Evolutionary conservation across 2,888 invertebrate genomes (phyloP).

Genomic region (Pandemis cinnamomeana): DNA sequence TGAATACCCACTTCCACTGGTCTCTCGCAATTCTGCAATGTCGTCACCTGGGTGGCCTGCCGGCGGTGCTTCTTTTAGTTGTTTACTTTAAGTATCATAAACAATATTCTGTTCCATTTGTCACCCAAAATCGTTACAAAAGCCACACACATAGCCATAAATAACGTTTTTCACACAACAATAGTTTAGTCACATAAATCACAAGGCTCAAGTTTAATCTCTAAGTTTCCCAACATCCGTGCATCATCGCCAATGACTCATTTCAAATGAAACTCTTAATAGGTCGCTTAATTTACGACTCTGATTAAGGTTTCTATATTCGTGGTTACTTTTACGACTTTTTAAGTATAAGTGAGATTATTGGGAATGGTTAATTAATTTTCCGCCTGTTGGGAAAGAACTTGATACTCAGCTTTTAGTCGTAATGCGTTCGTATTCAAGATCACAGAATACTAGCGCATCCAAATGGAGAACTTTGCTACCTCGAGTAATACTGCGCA

Average conservation of each 20-base stretch:
- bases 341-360: slow-evolving; percentile 43
- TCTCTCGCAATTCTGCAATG: too few relatives aligned
- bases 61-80: too few relatives aligned
- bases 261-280: slow-evolving; percentile 55
- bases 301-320: slow-evolving; percentile 57
- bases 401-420: neutral
- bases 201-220: slow-evolving; percentile 32
- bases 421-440: neutral
- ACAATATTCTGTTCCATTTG: slow-evolving; percentile 16
- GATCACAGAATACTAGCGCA: neutral
- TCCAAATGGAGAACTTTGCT: too few relatives aligned
- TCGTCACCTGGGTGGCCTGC: too few relatives aligned
- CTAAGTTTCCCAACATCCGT: slow-evolving; percentile 26
- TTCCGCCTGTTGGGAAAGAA: slow-evolving; percentile 29
- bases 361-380: slow-evolving; percentile 35
- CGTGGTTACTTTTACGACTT: slow-evolving; percentile 58
- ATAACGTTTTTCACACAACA: slow-evolving; percentile 26
- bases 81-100: neutral
- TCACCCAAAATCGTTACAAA: slow-evolving; percentile 20
- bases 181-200: slow-evolving; percentile 28
- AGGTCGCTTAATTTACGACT: slow-evolving; percentile 61
- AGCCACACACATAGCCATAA: slow-evolving; percentile 23
- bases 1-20: too few relatives aligned
- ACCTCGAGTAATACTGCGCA: too few relatives aligned
- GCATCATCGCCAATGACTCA: slow-evolving; percentile 42